Conservation (phyloP, 2,888 invertebrate genomes). For the Drosophila mimetica region DNA sequence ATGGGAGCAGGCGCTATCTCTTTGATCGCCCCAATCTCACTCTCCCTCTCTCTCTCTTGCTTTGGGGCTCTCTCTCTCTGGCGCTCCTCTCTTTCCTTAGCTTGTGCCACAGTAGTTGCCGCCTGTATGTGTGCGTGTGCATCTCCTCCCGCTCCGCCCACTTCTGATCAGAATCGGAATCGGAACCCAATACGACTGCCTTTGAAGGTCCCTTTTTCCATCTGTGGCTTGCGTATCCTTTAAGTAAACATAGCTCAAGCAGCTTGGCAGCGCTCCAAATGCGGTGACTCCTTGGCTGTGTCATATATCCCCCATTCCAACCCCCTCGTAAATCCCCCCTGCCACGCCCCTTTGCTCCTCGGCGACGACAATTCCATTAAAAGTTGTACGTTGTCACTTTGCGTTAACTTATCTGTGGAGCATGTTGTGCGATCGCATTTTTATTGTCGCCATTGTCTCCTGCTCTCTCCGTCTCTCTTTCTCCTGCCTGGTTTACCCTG, state of each 20-base stretch:
- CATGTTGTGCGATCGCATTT: constrained; percentile 81
- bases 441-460: constrained; percentile 81
- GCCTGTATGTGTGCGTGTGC: constrained; percentile 47
- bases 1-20: constrained; percentile 62
- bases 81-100: constrained; percentile 68
- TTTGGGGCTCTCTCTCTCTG: not conserved
- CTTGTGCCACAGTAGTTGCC: constrained; percentile 79
- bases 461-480: constrained; percentile 22
- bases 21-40: constrained; percentile 1
- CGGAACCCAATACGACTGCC: constrained; percentile 2
- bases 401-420: constrained; percentile 77
- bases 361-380: constrained; percentile 80
- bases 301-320: constrained; percentile 25
- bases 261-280: constrained; percentile 45
- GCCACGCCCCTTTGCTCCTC: constrained; percentile 19
- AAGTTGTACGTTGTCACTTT: constrained; percentile 80
- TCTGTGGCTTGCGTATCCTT: constrained; percentile 55
- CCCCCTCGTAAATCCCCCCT: not conserved
- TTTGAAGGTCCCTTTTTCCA: constrained; percentile 24
- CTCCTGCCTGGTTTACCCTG: constrained; percentile 34
- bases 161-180: constrained; percentile 21
- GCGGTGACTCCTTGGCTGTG: constrained; percentile 25
- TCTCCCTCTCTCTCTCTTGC: not conserved
- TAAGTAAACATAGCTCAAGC: constrained; percentile 60
- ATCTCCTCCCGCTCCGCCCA: constrained; percentile 31